Evolutionary conservation across 2,797 vertebrate genomes (phyloP).

Genomic region (Aulostomus chinensis): DNA sequence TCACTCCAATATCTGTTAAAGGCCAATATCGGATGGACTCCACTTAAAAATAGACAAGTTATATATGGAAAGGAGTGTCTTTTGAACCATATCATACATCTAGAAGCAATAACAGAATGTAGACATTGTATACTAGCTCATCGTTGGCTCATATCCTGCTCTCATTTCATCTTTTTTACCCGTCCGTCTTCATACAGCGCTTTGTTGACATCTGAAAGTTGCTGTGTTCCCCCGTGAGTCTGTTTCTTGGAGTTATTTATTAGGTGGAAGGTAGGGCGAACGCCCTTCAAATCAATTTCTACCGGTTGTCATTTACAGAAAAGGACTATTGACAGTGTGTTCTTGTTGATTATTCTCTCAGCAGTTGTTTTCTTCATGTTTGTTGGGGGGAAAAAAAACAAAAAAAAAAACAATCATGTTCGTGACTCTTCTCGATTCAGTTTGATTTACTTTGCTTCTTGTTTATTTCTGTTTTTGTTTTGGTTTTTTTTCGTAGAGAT

Average conservation of each 20-base stretch:
- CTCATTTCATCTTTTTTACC: conserved; percentile 1
- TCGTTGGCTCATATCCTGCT: too few species aligned
- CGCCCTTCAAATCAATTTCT: conserved; percentile 41
- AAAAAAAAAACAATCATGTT: conserved; percentile 14
- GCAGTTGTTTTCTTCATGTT: conserved; percentile 17
- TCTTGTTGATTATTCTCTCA: conserved; percentile 7
- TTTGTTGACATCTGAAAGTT: conserved; percentile 6
- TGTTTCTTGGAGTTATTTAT: conserved; percentile 38
- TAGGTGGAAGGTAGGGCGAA: conserved; percentile 10
- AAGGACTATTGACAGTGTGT: conserved; percentile 32
- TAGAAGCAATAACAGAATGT: too few species aligned
- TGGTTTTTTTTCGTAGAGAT: conserved; percentile 4
- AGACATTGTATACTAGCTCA: too few species aligned
- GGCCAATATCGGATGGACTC: too few species aligned
- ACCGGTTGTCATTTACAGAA: conserved; percentile 37
- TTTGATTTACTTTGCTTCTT: conserved; percentile 2
- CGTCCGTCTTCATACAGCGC: conserved; percentile 5
- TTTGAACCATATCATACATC: too few species aligned
- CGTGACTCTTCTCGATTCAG: conserved; percentile 11
- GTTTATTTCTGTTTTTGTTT: conserved; percentile 5
- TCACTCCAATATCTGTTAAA: too few species aligned
- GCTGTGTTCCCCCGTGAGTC: conserved; percentile 1
- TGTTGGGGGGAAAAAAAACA: not conserved
- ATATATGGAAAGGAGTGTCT: too few species aligned
- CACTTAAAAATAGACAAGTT: too few species aligned